phyloP scores from a whole-genome alignment of 2,113 vertebrate genomes.

The Pomatostomus ruficeps region DNA sequence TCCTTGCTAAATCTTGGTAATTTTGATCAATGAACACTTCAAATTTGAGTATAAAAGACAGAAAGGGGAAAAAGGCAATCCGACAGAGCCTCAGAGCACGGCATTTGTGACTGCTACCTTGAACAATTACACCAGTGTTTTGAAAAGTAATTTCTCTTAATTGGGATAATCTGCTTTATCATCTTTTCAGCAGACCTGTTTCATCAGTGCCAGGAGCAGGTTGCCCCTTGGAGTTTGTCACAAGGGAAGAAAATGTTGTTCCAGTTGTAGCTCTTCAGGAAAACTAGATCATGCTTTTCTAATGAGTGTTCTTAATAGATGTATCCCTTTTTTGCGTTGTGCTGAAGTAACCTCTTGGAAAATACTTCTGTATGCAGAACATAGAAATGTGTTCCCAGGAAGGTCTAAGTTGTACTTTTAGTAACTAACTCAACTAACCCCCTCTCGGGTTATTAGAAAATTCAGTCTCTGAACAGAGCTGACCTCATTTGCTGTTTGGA shows the following conservation, averaged over 20 bases:
- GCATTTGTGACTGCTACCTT: not conserved
- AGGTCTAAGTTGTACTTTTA: not conserved
- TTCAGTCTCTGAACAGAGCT: not conserved
- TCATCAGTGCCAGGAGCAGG: not conserved
- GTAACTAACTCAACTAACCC: not conserved
- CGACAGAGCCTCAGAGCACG: not conserved
- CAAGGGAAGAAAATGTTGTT: not conserved
- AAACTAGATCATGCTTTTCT: not conserved
- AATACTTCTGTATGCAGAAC: not conserved
- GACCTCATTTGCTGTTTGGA: not conserved
- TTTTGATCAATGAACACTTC: conserved; percentile 49
- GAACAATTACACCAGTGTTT: not conserved
- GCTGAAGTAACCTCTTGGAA: not conserved
- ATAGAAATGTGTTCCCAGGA: not conserved
- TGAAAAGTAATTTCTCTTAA: conserved; percentile 5
- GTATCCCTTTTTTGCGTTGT: not conserved
- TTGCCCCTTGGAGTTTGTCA: not conserved
- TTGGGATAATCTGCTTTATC: not conserved
- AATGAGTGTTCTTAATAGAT: not conserved
- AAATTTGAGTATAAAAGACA: not conserved
- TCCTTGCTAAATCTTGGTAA: conserved; percentile 55
- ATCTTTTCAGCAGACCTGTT: not conserved
- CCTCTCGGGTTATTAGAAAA: accelerated
- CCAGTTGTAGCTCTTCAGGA: not conserved
- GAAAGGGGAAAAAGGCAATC: not conserved